Percentiles rank a stretch among this genome's conserved stretches.
These are phyloP conservation scores for Parasteatoda lunata DNA, from an alignment of 2,888 invertebrate genomes.

Conservation along the genomic window DNA sequence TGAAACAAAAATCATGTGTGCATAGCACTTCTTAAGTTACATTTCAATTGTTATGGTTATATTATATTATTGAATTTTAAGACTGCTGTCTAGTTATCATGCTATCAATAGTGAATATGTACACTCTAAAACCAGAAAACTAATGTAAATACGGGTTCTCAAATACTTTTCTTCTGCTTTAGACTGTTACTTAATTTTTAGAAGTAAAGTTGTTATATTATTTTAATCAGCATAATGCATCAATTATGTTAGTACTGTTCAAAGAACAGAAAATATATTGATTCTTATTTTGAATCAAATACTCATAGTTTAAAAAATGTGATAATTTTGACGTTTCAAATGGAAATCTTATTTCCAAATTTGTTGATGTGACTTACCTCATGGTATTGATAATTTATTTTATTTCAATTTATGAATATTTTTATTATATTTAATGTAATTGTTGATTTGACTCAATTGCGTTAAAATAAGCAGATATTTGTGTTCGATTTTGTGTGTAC, in stretches of 20 bases:
- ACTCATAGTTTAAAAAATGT: not conserved
- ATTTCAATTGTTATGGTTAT: slow-evolving; percentile 51
- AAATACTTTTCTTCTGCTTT: not conserved
- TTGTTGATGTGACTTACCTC: not conserved
- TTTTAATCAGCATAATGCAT: not conserved
- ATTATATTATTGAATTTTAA: slow-evolving; percentile 49
- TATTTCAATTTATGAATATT: not conserved
- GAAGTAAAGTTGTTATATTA: not conserved
- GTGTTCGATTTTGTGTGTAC: slow-evolving; percentile 2
- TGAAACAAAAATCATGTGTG: slow-evolving; percentile 25
- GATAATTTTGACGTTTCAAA: not conserved
- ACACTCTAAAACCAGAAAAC: slow-evolving; percentile 38
- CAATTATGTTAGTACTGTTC: not conserved
- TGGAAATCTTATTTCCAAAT: not conserved
- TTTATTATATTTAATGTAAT: not conserved
- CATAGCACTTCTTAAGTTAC: slow-evolving; percentile 57
- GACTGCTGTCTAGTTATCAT: slow-evolving; percentile 28
- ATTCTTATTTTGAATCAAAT: not conserved
- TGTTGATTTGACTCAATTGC: not conserved
- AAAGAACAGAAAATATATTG: not conserved
- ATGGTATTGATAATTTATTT: not conserved
- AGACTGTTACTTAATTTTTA: not conserved
- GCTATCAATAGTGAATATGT: slow-evolving; percentile 30
- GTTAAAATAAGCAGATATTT: not conserved
- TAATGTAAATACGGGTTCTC: not conserved